Evolutionary conservation across 2,113 vertebrate genomes (phyloP).

Genomic region (Phrynosoma blainvillii): DNA sequence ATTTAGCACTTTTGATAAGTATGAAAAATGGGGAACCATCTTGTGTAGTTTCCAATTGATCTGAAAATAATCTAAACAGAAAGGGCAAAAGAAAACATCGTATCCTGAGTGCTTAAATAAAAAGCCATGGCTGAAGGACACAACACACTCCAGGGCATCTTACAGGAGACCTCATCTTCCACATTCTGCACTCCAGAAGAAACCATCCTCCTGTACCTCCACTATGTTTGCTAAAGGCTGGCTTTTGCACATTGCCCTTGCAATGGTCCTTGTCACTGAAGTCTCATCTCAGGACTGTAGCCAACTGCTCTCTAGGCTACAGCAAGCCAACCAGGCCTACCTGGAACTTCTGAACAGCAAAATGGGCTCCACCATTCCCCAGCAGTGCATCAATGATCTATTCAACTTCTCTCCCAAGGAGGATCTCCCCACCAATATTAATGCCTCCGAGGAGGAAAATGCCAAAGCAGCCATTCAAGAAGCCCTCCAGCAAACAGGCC

Average conservation of each 20-base stretch:
- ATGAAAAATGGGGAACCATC: not conserved
- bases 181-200: not conserved
- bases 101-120: not conserved
- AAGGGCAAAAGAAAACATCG: not conserved
- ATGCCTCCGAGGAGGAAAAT: not conserved
- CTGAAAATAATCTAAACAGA: not conserved
- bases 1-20: not conserved
- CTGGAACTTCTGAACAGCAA: conserved; percentile 28
- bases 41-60: not conserved
- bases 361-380: not conserved
- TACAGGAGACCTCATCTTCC: not conserved
- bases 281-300: conserved; percentile 7
- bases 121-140: not conserved
- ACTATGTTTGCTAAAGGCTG: conserved; percentile 38
- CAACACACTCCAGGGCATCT: not conserved
- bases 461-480: conserved; percentile 48
- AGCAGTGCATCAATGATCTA: conserved; percentile 45
- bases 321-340: conserved; percentile 17
- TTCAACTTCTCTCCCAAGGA: not conserved
- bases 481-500: conserved; percentile 53
- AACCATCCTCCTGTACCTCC: not conserved
- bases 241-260: conserved; percentile 11
- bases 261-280: not conserved
- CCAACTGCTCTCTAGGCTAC: not conserved
- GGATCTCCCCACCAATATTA: not conserved